Evolutionary conservation across 2,888 invertebrate species (phyloP).

Genomic region (Sylvicola fuscatus): DNA sequence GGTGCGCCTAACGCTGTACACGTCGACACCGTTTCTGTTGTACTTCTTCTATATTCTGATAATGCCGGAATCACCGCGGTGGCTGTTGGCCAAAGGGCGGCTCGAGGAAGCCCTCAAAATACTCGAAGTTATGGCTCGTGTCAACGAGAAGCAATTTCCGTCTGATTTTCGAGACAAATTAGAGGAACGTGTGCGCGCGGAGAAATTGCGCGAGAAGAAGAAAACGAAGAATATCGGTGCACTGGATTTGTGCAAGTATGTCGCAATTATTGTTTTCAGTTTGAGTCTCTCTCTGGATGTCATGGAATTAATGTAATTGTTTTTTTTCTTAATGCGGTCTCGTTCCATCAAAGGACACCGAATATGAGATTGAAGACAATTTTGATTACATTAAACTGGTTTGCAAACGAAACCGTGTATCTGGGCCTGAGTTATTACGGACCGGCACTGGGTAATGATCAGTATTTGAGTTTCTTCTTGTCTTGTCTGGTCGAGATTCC

Average conservation of each 20-base stretch:
- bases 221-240: constrained; percentile 25
- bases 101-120: constrained; percentile 64
- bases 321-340: neutral
- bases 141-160: constrained; percentile 59
- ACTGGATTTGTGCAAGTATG: constrained; percentile 19
- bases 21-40: constrained; percentile 65
- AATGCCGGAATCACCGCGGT: constrained; percentile 77
- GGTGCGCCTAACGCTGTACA: constrained; percentile 57
- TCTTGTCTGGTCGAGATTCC: constrained; percentile 78
- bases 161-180: constrained; percentile 48
- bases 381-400: constrained; percentile 74
- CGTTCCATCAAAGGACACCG: constrained; percentile 38
- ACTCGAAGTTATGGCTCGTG: constrained; percentile 51
- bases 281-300: neutral
- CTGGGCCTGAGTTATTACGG: constrained; percentile 83
- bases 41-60: constrained; percentile 74
- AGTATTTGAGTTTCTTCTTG: constrained; percentile 73
- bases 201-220: constrained; percentile 35
- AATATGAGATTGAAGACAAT: constrained; percentile 78
- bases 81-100: constrained; percentile 68
- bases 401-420: constrained; percentile 82
- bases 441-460: constrained; percentile 68
- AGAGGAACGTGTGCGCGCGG: constrained; percentile 47
- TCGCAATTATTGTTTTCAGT: too few species aligned
- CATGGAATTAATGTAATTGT: neutral